Evolutionary conservation across 2,113 vertebrate species (phyloP).

Genomic region (Galemys pyrenaicus): DNA sequence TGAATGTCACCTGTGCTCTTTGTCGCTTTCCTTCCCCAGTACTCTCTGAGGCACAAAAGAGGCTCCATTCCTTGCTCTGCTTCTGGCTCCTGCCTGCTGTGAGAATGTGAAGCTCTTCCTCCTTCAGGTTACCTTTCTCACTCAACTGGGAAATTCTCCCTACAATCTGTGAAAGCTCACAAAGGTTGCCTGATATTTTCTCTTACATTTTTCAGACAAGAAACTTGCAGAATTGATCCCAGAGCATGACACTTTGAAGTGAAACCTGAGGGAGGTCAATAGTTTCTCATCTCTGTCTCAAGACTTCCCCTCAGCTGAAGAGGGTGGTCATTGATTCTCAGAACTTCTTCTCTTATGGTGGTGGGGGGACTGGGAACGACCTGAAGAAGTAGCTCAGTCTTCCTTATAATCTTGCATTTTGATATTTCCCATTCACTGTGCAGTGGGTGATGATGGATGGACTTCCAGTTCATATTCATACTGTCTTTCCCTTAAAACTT

Average conservation of each 20-base stretch:
- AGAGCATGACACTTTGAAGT: not conserved
- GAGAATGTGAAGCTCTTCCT: not conserved
- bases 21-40: not conserved
- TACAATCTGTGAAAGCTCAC: not conserved
- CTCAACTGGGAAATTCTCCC: not conserved
- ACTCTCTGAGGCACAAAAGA: not conserved
- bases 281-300: not conserved
- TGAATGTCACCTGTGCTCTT: not conserved
- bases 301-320: not conserved
- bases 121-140: not conserved
- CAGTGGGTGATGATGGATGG: not conserved
- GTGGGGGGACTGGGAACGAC: not conserved
- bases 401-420: not conserved
- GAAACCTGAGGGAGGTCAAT: not conserved
- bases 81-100: not conserved
- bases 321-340: not conserved
- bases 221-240: not conserved
- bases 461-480: not conserved
- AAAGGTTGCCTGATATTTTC: not conserved
- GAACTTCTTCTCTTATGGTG: not conserved
- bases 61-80: not conserved
- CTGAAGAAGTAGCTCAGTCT: not conserved
- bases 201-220: not conserved
- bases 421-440: not conserved
- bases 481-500: not conserved